Evolutionary conservation across 1,140 invertebrate genomes (phyloP), one percentile per base, ranked within the genome.

Genomic region (Bombus pyrosoma): DNA sequence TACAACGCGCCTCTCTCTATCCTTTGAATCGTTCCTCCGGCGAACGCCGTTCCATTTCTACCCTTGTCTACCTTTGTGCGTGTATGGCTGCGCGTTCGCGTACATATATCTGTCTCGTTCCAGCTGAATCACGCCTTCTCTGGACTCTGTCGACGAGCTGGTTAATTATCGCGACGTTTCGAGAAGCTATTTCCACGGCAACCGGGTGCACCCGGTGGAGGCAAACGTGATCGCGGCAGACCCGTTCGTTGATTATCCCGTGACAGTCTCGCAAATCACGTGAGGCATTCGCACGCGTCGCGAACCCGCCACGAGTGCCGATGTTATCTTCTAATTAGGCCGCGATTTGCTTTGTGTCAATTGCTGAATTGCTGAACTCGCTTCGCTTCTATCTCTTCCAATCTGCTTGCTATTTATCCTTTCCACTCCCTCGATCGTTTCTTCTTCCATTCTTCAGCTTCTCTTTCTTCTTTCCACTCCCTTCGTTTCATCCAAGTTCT

Each of bases 151-250:
- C 85, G 75, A 68, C 72, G 74, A 85, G 28, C 62, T 75, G 57
- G 86, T 87, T 87, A 85, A 77, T 87, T 85, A 71, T 76, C 81
- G 39, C 41, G 25, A 13, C 34, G 57, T 72, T 68, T 53, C 72
- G 72, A 39, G 74, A 34, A 53, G 83, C 82, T 73, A 86, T 83
- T 72, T 57, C 80, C 71, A 57, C 78, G 85, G 86, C 73, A 82
- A 87, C 78, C 74, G 75, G 81, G 47, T 80, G 62, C 86, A 74
- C 59, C 47, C 41, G 77, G n/a, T 39, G 37, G 57, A 62, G 57
- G 39, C 39, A 53, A 43, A 15, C 34, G 41, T 13, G 69, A 57
- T 81, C 53, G 37, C 39, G 79, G n/a, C 34, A n/a, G 62, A 25
- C 43, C 13, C 37, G 62, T 47, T 34, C 77, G 41, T 22, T 59